These are phyloP conservation scores for Sander lucioperca DNA, from an alignment of 2,113 vertebrate genomes.

Conservation along the genomic window DNA sequence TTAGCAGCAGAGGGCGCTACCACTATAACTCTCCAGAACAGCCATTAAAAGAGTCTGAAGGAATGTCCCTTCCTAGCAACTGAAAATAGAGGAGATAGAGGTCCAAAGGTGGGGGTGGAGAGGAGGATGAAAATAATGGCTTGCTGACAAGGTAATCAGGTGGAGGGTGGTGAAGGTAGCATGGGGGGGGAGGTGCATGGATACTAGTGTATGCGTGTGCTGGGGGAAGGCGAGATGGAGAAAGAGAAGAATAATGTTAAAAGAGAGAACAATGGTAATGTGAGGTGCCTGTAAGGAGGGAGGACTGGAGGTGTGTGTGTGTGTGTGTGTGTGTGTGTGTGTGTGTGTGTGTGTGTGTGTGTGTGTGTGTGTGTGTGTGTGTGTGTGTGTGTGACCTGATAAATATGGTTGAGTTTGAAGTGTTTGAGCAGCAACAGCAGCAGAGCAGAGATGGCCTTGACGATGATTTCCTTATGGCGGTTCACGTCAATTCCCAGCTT, in stretches of 20 bases:
- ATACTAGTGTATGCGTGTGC: neutral
- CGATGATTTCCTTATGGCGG: slow-evolving; percentile 97
- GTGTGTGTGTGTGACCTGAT: slow-evolving; percentile 86
- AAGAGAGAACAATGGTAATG: neutral
- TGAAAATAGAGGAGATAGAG: slow-evolving; percentile 24
- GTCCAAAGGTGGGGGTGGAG: slow-evolving; percentile 9
- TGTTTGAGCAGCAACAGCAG: slow-evolving; percentile 96
- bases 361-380: slow-evolving; percentile 17
- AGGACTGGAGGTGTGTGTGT: neutral
- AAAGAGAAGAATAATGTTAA: slow-evolving; percentile 8
- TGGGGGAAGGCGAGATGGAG: neutral
- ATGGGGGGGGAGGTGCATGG: slow-evolving; percentile 23
- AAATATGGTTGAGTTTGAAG: slow-evolving; percentile 96
- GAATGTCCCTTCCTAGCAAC: slow-evolving; percentile 28
- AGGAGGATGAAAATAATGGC: slow-evolving; percentile 13
- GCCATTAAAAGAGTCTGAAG: neutral
- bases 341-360: slow-evolving; percentile 17
- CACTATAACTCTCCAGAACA: neutral
- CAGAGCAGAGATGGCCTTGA: slow-evolving; percentile 94
- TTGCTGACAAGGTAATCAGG: slow-evolving; percentile 48
- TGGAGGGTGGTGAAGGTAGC: slow-evolving; percentile 3
- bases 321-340: slow-evolving; percentile 19
- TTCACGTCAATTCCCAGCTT: slow-evolving; percentile 97
- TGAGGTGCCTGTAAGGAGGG: neutral
- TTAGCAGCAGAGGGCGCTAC: slow-evolving; percentile 67